Conservation (phyloP, 2,888 invertebrate genomes). For the Mythimna loreyi region DNA sequence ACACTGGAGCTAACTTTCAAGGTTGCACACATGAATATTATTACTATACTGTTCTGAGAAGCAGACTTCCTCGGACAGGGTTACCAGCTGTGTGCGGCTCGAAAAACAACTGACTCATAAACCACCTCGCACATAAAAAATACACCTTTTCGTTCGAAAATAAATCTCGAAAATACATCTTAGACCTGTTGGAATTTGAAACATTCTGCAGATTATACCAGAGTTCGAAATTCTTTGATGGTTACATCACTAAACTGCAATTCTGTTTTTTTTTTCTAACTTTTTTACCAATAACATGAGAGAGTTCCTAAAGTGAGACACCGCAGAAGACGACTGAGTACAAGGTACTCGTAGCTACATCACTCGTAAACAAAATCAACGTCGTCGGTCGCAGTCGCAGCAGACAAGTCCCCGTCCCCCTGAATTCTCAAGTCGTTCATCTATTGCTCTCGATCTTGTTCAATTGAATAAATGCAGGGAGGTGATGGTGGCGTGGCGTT, state of each 20-base stretch:
- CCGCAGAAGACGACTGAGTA: slow-evolving; percentile 27
- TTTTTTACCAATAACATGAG: slow-evolving; percentile 9
- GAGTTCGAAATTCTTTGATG: background rate
- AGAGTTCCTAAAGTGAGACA: slow-evolving; percentile 5
- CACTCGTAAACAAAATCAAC: slow-evolving; percentile 48
- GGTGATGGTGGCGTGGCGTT: slow-evolving; percentile 72
- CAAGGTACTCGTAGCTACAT: no score
- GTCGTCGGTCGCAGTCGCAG: slow-evolving; percentile 34
- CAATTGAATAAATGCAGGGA: slow-evolving; percentile 86
- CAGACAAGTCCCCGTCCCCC: slow-evolving; percentile 61
- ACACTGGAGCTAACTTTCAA: slow-evolving; percentile 46
- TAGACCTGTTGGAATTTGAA: slow-evolving; percentile 37
- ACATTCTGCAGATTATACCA: slow-evolving; percentile 19
- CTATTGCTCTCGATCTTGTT: slow-evolving; percentile 83
- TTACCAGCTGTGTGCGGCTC: slow-evolving; percentile 29
- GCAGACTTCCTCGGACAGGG: slow-evolving; percentile 54
- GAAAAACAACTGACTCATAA: slow-evolving; percentile 58
- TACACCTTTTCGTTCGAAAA: slow-evolving; percentile 38
- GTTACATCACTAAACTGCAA: background rate
- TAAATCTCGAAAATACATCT: slow-evolving; percentile 41
- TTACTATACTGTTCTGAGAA: slow-evolving; percentile 55
- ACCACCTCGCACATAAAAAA: slow-evolving; percentile 37
- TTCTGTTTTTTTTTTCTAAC: background rate
- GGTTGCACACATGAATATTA: slow-evolving; percentile 53
- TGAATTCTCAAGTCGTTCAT: slow-evolving; percentile 79